Evolutionary conservation across 2,888 invertebrate species (phyloP).

Genomic region (Phoronis australis): DNA sequence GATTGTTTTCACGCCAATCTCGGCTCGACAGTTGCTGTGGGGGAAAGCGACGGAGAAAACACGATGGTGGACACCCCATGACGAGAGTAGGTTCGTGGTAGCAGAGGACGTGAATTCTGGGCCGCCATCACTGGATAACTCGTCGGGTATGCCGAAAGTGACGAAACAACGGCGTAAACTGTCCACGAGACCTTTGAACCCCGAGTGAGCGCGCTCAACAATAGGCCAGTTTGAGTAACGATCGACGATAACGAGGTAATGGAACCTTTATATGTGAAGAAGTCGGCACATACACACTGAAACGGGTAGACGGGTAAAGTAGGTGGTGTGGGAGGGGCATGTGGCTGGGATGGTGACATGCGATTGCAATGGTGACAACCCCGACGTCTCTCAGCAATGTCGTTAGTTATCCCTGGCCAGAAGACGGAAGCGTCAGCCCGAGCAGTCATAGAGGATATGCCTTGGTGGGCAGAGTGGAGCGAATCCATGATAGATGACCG

Average conservation of each 20-base stretch:
- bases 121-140: slow-evolving; percentile 19
- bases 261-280: slow-evolving; percentile 12
- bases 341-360: slow-evolving; percentile 20
- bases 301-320: slow-evolving; percentile 20
- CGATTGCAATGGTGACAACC: no score
- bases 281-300: slow-evolving; percentile 14
- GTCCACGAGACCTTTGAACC: slow-evolving; percentile 12
- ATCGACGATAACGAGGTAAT: slow-evolving; percentile 21
- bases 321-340: no score
- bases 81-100: slow-evolving; percentile 7
- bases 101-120: slow-evolving; percentile 16
- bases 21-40: no score
- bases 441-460: no score
- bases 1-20: slow-evolving; percentile 26
- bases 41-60: slow-evolving; percentile 29
- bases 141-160: slow-evolving; percentile 20
- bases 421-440: no score
- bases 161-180: slow-evolving; percentile 13
- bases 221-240: no score
- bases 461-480: no score
- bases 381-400: no score
- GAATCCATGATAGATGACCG: no score
- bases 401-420: no score
- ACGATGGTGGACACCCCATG: slow-evolving; percentile 27
- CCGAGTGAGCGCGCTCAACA: slow-evolving; percentile 12